Percentiles rank a stretch among this genome's conserved stretches.
These are phyloP conservation scores for Amphiduros pacificus DNA, from an alignment of 2,888 invertebrate species.

Conservation along the genomic window DNA sequence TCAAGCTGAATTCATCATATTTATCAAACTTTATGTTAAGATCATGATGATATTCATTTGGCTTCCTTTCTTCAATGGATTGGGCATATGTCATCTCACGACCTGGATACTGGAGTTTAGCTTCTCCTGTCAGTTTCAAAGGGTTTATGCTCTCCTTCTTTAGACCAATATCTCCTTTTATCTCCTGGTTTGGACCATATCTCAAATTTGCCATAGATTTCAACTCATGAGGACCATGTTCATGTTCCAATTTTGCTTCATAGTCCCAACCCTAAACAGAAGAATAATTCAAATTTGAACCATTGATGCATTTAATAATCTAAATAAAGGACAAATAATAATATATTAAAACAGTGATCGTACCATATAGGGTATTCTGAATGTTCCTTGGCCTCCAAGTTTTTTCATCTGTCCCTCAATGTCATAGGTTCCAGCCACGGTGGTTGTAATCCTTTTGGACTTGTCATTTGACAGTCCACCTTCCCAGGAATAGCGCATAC, in stretches of 20 bases:
- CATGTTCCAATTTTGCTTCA: background rate
- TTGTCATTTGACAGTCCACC: background rate
- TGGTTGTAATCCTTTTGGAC: background rate
- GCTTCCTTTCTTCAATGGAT: conserved; percentile 15
- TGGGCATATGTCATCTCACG: conserved; percentile 20
- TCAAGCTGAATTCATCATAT: conserved; percentile 12
- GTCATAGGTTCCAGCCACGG: background rate
- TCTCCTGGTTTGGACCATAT: conserved; percentile 3
- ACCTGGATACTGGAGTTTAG: conserved; percentile 22
- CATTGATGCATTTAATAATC: no score
- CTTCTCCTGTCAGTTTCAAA: conserved; percentile 12
- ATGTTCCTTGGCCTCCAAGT: no score
- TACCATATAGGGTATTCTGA: no score
- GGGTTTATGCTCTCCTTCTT: conserved; percentile 21
- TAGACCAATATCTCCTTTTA: conserved; percentile 17
- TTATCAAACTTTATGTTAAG: conserved; percentile 20
- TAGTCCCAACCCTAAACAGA: background rate
- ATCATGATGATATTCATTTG: conserved; percentile 17
- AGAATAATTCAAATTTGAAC: no score
- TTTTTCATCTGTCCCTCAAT: no score
- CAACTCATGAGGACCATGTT: background rate
- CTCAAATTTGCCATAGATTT: background rate
- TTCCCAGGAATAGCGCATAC: background rate
- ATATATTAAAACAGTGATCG: no score
- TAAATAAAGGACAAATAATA: no score